Evolutionary conservation across 2,888 invertebrate species (phyloP).

Genomic region (Limnephilus auricula): DNA sequence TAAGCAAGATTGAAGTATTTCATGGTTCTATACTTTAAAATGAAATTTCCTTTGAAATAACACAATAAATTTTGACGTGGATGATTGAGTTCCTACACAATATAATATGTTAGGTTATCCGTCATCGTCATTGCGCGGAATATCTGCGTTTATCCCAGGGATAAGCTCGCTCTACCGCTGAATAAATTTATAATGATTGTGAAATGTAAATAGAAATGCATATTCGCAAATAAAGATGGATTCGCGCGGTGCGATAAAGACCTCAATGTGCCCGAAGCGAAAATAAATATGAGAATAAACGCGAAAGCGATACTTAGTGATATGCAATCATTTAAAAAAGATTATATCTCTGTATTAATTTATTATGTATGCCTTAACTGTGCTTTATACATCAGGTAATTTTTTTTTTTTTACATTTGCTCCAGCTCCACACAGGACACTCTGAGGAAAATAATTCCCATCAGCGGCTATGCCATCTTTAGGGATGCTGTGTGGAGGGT

Average conservation of each 20-base stretch:
- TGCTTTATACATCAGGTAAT: too few species aligned
- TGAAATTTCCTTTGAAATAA: background rate
- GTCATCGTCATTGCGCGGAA: background rate
- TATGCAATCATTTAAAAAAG: background rate
- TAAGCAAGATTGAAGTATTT: too few species aligned
- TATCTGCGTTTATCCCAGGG: background rate
- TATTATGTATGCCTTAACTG: too few species aligned
- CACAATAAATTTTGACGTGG: background rate
- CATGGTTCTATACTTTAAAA: background rate
- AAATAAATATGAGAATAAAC: background rate
- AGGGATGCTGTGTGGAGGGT: too few species aligned
- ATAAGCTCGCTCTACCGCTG: background rate
- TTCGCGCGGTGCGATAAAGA: background rate
- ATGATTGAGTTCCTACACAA: background rate
- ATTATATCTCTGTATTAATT: background rate
- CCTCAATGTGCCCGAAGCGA: too few species aligned
- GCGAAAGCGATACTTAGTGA: background rate
- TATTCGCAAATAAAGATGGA: slow-evolving; percentile 1
- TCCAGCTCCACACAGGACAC: too few species aligned
- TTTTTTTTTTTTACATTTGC: too few species aligned
- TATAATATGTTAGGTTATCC: background rate
- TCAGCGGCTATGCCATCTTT: too few species aligned
- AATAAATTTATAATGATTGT: slow-evolving; percentile 18
- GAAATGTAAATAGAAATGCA: slow-evolving; percentile 11
- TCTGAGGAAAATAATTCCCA: too few species aligned